Base-by-base conservation (phyloP, 35 echinoderm and acorn worm genomes). In the Ptychodera flava region DNA sequence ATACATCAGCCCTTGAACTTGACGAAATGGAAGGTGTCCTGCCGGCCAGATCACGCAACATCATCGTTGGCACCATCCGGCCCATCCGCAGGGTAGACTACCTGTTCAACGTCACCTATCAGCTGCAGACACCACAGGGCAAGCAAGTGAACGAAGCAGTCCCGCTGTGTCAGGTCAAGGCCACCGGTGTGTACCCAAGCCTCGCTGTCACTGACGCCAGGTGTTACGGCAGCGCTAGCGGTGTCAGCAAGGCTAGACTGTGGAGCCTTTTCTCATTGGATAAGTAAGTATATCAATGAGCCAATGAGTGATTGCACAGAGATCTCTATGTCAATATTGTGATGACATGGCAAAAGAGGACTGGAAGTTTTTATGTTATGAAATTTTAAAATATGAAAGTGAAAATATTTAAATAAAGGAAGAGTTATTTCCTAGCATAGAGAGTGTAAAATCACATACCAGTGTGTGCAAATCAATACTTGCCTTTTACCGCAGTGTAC, bases 211-310 rank as follows among this genome's bases (percentile, higher is more conserved):
- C 93, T 29, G 96, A 99, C 91, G 96, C 96, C 29, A 90, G 96
- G 33, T 99, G 96, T 78, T 99, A 93, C 79, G 96, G 96, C 1
- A 99, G 96, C 78, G 96, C 96, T 16, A 92, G 93, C 77, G 96
- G 96, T 30, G 90, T 99, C 78, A 99, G 96, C 77, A 99, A 99
- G 84, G 93, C 93, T 16, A 94, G 96, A 31, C 88, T 99, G 27
- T 99, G 96, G 96, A 94, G 89, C 84, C 86, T 99, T 32, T 94
- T 99, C 31, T 99, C 96, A 0, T 86, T 99, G 32, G 96, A 99
- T 80, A 94, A 83, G 96, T 99, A 77, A 88, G 92, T 90, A 29
- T n/a, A 1, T 33, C 31, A 83, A 30, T 83, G 1, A 14, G 82
- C 28, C 31, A 2, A 83, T 83, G 1, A 30, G n/a, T n/a, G n/a